A percentile compares a stretch with the other conserved stretches of the same genome.
Evolutionary conservation across 1,140 invertebrate species (phyloP).

Genomic region (Drosophila teissieri): DNA sequence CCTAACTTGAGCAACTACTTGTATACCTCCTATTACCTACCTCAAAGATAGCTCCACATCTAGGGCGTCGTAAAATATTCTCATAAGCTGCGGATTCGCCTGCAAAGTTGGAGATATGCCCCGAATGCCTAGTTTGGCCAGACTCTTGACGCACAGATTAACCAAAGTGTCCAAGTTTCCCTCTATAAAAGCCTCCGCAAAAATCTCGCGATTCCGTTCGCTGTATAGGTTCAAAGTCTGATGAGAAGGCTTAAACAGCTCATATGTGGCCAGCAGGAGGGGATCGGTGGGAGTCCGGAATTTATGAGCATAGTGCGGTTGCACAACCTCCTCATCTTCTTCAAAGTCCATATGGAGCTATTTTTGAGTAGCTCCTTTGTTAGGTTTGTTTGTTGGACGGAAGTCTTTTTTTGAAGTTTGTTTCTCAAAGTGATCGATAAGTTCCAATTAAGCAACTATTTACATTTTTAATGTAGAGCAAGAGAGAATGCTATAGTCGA

Average conservation of each 20-base stretch:
- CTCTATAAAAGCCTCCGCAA: constrained; percentile 53
- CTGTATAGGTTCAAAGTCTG: constrained; percentile 23
- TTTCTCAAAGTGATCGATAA: not conserved
- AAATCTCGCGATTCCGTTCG: constrained; percentile 42
- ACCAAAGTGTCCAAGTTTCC: constrained; percentile 35
- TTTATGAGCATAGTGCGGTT: constrained; percentile 36
- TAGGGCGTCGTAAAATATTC: constrained; percentile 49
- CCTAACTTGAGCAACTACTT: not conserved
- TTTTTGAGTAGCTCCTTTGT: not conserved
- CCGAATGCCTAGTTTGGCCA: constrained; percentile 29
- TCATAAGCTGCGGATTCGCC: constrained; percentile 17
- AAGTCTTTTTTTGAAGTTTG: constrained; percentile 9
- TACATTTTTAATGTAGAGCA: no score
- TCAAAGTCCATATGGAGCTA: constrained; percentile 32
- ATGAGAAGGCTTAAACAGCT: constrained; percentile 38
- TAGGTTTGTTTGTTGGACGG: not conserved
- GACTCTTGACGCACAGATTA: constrained; percentile 35
- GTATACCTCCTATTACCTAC: not conserved
- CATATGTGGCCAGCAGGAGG: constrained; percentile 19
- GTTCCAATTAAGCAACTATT: not conserved
- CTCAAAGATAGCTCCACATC: constrained; percentile 49
- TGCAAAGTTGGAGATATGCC: constrained; percentile 10
- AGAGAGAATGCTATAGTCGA: no score
- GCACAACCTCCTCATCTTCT: constrained; percentile 15
- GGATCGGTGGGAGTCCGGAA: constrained; percentile 42